Evolutionary conservation across 2,888 invertebrate species (phyloP).

Genomic region (Platycheirus rosarum): DNA sequence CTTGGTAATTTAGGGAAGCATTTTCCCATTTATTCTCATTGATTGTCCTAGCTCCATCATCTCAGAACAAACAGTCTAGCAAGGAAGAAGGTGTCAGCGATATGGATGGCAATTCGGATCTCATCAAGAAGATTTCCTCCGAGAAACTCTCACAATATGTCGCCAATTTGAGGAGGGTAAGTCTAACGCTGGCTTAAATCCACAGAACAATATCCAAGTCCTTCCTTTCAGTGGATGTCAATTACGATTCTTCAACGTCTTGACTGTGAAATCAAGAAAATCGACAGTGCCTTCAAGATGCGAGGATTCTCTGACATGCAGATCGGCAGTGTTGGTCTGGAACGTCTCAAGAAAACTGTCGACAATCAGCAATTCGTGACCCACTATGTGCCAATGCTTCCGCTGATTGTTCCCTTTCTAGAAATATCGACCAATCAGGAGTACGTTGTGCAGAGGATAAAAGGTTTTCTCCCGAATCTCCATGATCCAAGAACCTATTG

Average conservation of each 20-base stretch:
- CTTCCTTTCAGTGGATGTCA: constrained; percentile 89
- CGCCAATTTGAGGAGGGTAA: constrained; percentile 89
- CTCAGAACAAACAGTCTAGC: constrained; percentile 79
- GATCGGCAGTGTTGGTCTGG: constrained; percentile 88
- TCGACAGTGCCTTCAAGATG: constrained; percentile 88
- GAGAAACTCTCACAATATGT: constrained; percentile 90
- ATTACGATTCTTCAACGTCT: constrained; percentile 91
- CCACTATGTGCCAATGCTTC: constrained; percentile 81
- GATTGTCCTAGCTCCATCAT: constrained; percentile 75
- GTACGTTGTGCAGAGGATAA: constrained; percentile 91
- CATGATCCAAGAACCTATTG: neutral
- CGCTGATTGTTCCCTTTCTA: constrained; percentile 89
- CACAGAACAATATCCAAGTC: neutral
- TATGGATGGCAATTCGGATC: constrained; percentile 81
- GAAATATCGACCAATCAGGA: constrained; percentile 93
- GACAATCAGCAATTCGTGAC: constrained; percentile 83
- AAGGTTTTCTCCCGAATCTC: constrained; percentile 81
- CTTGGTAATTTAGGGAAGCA: neutral
- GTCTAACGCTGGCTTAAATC: too few species aligned
- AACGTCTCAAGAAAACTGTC: constrained; percentile 89
- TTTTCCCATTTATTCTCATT: too few species aligned
- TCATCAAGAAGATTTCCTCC: constrained; percentile 83
- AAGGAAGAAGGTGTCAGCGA: constrained; percentile 80
- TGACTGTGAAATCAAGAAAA: constrained; percentile 88
- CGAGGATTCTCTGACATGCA: constrained; percentile 87